Evolutionary conservation across 2,113 vertebrate species (phyloP), one percentile per base, ranked within the genome.

Genomic region (Callithrix jacchus): DNA sequence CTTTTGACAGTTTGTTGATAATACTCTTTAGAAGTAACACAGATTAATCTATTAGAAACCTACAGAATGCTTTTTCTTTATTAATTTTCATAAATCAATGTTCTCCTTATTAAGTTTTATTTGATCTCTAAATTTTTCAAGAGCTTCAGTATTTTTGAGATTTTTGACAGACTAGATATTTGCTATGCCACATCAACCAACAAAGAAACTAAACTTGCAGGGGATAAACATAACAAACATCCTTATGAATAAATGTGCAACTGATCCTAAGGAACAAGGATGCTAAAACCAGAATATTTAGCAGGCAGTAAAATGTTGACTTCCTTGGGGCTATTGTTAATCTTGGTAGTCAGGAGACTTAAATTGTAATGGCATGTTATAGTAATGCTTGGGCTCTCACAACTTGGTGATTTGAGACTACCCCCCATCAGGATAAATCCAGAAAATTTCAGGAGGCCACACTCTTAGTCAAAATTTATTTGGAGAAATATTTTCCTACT

Each of bases 61-160:
- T 79, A 77, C 21, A n/a, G 6, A 40, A 47, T 17, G 49, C 5
- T 17, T 83, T 96, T 85, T 17, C 18, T 73, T 85, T 16, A 8
- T 64, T 68, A 87, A 8, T 54, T 71, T 95, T 84, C 83, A 30
- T 84, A n/a, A 85, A 71, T 64, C n/a, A 88, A 66, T 2, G 87
- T 83, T n/a, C 16, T 25, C 10, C 42, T 79, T 56, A 88, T 88
- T 94, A 91, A 58, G 70, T 86, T 87, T 87, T 77, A 7, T 95
- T 94, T 58, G 5, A 74, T 92, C 56, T 58, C 90, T 77, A 52
- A 93, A 42, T 12, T 49, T 93, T 81, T 77, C 45, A 77, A 84
- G 54, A n/a, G 4, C 20, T 32, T 35, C 32, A 32, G 37, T 12
- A 87, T 4, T 79, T 76, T 90, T 42, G 42, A 42, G 14, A 18